Percentiles rank a stretch among this genome's conserved stretches.
Evolutionary conservation across 2,797 vertebrate species (phyloP).

Genomic region (Cuculus canorus): DNA sequence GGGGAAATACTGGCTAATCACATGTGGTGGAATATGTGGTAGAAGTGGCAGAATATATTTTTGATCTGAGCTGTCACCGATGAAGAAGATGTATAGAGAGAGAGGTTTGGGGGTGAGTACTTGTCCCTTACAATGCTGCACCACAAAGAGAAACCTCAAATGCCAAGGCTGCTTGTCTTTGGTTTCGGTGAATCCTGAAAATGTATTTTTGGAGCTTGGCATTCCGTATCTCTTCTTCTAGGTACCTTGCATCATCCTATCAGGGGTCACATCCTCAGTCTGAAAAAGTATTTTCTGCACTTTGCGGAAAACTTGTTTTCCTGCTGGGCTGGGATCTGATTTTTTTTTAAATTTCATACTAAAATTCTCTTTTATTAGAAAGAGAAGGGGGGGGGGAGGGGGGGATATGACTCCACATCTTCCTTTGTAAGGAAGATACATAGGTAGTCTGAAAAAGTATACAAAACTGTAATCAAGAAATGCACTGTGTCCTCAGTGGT

Average conservation of each 20-base stretch:
- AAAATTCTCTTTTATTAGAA: not conserved
- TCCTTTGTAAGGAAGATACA: not conserved
- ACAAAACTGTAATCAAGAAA: constrained; percentile 31
- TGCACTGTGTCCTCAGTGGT: constrained; percentile 26
- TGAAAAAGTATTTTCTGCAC: not conserved
- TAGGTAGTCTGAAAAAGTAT: not conserved
- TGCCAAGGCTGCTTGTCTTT: not conserved
- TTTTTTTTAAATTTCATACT: not conserved
- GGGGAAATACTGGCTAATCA: not conserved
- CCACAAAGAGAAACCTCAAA: not conserved
- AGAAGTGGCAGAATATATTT: not conserved
- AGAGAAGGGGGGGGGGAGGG: not conserved
- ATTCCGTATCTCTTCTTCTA: not conserved
- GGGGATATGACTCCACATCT: not conserved
- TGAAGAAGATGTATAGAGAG: not conserved
- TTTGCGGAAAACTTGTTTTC: not conserved
- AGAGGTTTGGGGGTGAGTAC: not conserved
- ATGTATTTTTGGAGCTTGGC: not conserved
- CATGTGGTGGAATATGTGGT: not conserved
- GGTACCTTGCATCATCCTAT: not conserved
- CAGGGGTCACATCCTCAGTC: not conserved
- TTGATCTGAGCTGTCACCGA: rapidly evolving
- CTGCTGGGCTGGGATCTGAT: not conserved
- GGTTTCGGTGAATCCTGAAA: not conserved
- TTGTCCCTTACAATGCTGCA: not conserved